Base-by-base conservation (phyloP, 2,888 invertebrate genomes). In the Chloroclysta siterata region DNA sequence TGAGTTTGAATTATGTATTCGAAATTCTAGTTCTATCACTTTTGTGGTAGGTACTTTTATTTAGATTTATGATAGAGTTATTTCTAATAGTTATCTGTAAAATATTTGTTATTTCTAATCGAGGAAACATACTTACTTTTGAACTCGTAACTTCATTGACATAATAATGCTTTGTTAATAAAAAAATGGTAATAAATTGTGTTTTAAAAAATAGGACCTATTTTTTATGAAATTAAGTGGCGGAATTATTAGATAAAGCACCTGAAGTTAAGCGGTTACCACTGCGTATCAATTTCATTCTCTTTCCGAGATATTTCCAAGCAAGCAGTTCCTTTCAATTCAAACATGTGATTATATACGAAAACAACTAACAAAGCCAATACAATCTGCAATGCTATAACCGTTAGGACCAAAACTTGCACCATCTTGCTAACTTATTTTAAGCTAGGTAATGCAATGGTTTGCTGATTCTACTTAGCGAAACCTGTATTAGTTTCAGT, bases 331-430 rank as follows among this genome's bases (percentile, higher is more conserved):
- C 17, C 42, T 39, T 63, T 55, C 17, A 59, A 63, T 55, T 29
- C 46, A 17, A 33, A 39, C 59, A 59, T 29, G 50, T 63, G 58
- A 63, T 63, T 53, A 47, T 42, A 56, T 46, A 39, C 29, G 29
- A 28, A 54, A 53, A 50, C 53, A 15, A 57, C 53, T 58, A 59
- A 47, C 46, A 44, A 64, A 33, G 47, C 53, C 53, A 42, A 60
- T 60, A 64, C 64, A 53, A 60, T 53, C 64, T 42, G 33, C 60
- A 56, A 42, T 44, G 60, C 60, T 60, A 64, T 64, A 64, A 60
- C 60, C 52, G 53, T 60, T 60, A 48, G 46, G 54, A 41, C 39
- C 50, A 39, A 54, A 60, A 60, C 64, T 64, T 64, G 53, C 42
- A 14, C 48, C 62, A 53, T 53, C 53, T 52, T 41, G 56, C 42